phyloP scores from a whole-genome alignment of 2,888 invertebrate species.

The Acanthosepion pharaonis region DNA sequence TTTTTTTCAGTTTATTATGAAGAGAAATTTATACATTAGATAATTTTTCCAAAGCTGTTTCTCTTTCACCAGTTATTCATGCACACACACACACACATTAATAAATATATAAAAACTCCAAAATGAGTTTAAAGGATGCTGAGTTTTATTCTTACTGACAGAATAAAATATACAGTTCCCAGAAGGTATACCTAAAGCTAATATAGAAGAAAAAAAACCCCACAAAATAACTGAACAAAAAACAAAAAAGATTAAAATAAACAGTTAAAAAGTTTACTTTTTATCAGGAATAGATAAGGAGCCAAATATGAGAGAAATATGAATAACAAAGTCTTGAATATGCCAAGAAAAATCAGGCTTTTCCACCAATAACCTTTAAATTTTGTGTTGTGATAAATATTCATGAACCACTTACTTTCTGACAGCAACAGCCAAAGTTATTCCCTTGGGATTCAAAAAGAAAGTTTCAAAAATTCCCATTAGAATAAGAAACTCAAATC shows the following conservation, averaged over 20 bases:
- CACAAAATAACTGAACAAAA: neutral
- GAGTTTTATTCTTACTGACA: too few relatives aligned
- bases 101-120: too few relatives aligned
- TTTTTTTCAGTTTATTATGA: too few relatives aligned
- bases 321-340: neutral
- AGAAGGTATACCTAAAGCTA: too few relatives aligned
- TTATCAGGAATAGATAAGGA: neutral
- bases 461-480: neutral
- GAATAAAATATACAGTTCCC: too few relatives aligned
- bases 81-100: too few relatives aligned
- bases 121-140: too few relatives aligned
- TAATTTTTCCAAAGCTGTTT: too few relatives aligned
- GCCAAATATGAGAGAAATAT: neutral
- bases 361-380: neutral
- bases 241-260: neutral
- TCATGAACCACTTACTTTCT: neutral
- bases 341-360: neutral
- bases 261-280: neutral
- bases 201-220: too few relatives aligned
- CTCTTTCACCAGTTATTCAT: too few relatives aligned
- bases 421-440: conserved; percentile 7
- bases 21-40: too few relatives aligned
- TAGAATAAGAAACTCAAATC: neutral
- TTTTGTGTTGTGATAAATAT: neutral
- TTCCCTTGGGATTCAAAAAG: neutral